Evolutionary conservation across 2,888 invertebrate species (phyloP), one percentile per base, ranked within the genome.

Genomic region (Torymus auratus): DNA sequence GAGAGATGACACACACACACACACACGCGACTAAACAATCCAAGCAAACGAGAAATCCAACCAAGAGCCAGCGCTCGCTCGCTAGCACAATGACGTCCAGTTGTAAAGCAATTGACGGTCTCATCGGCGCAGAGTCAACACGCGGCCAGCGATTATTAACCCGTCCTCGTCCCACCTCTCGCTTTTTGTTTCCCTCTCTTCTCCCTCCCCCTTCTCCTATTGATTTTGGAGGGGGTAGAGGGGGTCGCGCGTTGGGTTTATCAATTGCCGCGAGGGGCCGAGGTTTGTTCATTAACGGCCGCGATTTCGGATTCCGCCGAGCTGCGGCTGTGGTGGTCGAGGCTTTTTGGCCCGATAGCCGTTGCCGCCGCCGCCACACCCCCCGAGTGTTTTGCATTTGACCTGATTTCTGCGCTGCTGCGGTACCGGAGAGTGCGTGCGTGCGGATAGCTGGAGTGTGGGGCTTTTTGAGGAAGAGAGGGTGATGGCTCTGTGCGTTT

Each of bases 321-420:
- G 41, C 41, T 41, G 41, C 41, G 41, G 41, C 41, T 41, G 41
- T 7, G 41, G 41, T 41, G 7, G 41, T 41, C 41, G 41, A 41
- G 41, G 41, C 41, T 41, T 41, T 41, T 41, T 41, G 41, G 41
- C 41, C 41, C 41, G 41, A 41, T 41, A 41, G 41, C 41, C 41
- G 41, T 41, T 41, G 41, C 41, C 7, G 41, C 41, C 7, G 7
- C 41, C 7, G 7, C 28, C 4, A 28, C 41, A 11, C 41, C 2
- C 55, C 53, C 56, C 7, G 41, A 41, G 41, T 41, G 41, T 68
- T 67, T 68, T 77, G 77, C 77, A 56, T 69, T 69, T 70, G 76
- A 76, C 77, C 70, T 70, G 64, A 62, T 77, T 77, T 56, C 52
- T n/a, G 23, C 23, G 11, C 20, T 65, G 7, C 50, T 15, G 12